Evolutionary conservation across 2,888 invertebrate genomes (phyloP), one percentile per base, ranked within the genome.

Genomic region (Torymus tubicola): DNA sequence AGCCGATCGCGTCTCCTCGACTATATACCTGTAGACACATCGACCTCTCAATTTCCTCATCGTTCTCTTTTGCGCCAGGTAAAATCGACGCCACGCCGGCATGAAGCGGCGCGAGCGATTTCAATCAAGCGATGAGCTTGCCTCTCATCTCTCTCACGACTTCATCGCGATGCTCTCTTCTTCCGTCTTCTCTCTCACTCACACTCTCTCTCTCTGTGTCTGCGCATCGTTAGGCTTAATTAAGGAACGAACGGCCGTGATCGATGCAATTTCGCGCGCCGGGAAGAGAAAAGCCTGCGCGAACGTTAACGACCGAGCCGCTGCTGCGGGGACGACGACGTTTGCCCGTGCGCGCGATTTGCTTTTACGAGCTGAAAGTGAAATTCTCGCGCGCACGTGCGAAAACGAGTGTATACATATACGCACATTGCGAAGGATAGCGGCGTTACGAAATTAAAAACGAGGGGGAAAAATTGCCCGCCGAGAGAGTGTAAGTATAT

Each of bases 351-450:
- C 82, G 84, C 85, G 84, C 84, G 42, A 53, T 84, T 86, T 80
- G 84, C 80, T 84, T 88, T 88, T 85, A 88, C 85, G 86, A 87
- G 86, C 83, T 80, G 84, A 81, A 87, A 88, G 88, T 87, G 87
- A 88, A 88, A 88, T 86, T 87, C 83, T 79, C 81, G 75, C 67
- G 24, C n/a, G 55, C 50, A 21, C 50, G 60, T 50, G 57, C 31
- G 57, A n/a, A 8, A 69, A 42, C 13, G n/a, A 5, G 24, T 53
- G 55, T 14, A 69, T 11, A 16, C 16, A 57, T 21, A 24, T 8
- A 8, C 42, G 2, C 8, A 13, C 21, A 12, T 50, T 52, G 52
- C 16, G 21, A 2, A 14, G 1, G n/a, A 11, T 13, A 14, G 42
- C 42, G 10, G 42, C 42, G 16, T 61, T 72, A 60, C 53, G 24